Conservation (phyloP, 2,113 vertebrate genomes). For the Numenius arquata region DNA sequence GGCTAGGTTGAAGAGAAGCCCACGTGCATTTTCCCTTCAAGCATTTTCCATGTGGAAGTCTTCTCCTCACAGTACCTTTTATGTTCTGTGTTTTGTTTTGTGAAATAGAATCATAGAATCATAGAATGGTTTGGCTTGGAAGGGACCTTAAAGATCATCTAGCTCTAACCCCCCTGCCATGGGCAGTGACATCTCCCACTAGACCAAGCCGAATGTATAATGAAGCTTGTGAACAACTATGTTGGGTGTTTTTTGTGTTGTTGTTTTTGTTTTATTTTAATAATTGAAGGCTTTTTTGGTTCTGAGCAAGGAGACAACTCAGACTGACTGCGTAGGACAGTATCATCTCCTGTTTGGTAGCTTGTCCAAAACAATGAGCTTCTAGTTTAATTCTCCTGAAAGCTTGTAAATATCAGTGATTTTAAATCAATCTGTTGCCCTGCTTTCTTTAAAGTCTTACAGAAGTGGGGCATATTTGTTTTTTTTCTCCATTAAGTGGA, state of each 20-base stretch:
- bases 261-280: background rate
- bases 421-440: background rate
- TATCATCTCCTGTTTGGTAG: background rate
- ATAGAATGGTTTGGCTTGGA: too few relatives aligned
- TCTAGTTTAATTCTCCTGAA: background rate
- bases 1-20: background rate
- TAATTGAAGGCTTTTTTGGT: background rate
- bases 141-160: too few relatives aligned
- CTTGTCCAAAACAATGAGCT: background rate
- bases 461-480: background rate
- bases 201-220: too few relatives aligned
- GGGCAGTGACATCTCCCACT: too few relatives aligned
- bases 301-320: background rate
- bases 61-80: background rate
- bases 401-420: background rate
- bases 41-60: background rate
- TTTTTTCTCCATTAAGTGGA: background rate
- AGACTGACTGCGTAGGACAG: accelerated
- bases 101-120: background rate
- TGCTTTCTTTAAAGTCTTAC: background rate
- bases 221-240: too few relatives aligned
- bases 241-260: background rate
- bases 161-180: too few relatives aligned
- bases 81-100: background rate
- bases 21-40: background rate